Evolutionary conservation across 2,888 invertebrate species (phyloP), one percentile per base, ranked within the genome.

Genomic region (Sinodicranocentrus sp.): DNA sequence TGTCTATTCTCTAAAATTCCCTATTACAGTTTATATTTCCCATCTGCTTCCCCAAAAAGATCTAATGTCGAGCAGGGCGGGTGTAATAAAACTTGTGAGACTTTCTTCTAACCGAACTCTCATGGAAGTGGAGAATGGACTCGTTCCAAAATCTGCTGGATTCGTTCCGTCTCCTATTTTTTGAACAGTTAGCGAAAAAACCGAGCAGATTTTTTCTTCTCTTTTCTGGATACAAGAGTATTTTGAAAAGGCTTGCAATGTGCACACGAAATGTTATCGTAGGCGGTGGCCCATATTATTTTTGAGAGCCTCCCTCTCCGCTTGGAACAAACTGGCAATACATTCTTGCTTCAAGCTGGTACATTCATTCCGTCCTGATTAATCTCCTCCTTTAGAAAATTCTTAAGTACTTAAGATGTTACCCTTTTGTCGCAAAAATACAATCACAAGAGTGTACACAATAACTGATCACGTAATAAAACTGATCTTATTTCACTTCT

Each of bases 111-210:
- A n/a, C n/a, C n/a, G 6, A 13, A 39, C 6, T 39, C 39, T 5
- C 13, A 39, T 39, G 13, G n/a, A 3, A 3, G 44, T 3, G 54
- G 26, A 57, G 52, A 67, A 76, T 76, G 76, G 76, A 65, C 65
- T 54, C 54, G 67, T 76, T 76, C 76, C 76, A 76, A 76, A 67
- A 76, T 17, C 43, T 65, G 33, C 25, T 57, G 57, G 57, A 13
- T 57, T 57, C 15, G 54, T 57, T 5, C 23, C 2, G 19, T 57
- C 13, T 57, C 33, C 33, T 33, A n/a, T 13, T 61, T 63, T 63
- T 28, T 33, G 19, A 63, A 33, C 17, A 21, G 5, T 23, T 28
- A 57, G 57, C 57, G 21, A 52, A 28, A 28, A 63, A n/a, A 57
- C 25, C 52, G 21, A 23, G 25, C 13, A 57, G 10, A 33, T 33